phyloP scores from a whole-genome alignment of 2,113 vertebrate genomes.

The Cyanoderma ruficeps region DNA sequence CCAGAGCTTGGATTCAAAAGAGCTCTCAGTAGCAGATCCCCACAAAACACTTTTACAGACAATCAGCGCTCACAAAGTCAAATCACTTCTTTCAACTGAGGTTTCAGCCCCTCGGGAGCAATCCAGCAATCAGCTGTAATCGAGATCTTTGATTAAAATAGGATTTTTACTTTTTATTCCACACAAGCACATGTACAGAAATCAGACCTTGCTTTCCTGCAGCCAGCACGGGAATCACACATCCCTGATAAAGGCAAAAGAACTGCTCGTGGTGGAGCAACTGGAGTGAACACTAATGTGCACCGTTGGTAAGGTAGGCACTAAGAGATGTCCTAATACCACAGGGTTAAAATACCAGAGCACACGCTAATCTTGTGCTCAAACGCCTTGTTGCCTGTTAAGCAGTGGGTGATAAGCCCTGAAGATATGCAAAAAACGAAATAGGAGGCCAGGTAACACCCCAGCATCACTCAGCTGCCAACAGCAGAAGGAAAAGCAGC shows the following conservation, averaged over 20 bases:
- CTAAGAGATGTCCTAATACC: background rate
- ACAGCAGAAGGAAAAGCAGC: background rate
- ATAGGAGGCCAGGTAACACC: background rate
- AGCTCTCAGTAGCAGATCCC: background rate
- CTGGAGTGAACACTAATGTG: background rate
- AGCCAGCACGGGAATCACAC: background rate
- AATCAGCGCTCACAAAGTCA: background rate
- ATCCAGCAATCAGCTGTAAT: background rate
- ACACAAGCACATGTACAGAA: accelerated
- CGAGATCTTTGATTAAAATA: background rate
- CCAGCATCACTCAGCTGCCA: background rate
- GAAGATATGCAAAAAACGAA: background rate
- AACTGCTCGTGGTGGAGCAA: background rate
- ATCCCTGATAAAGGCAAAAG: background rate
- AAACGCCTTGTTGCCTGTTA: background rate
- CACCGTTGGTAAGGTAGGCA: background rate
- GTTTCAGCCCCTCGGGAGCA: background rate
- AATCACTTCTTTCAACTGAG: background rate
- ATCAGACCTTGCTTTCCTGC: background rate
- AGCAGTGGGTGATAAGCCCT: background rate
- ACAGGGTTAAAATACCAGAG: background rate
- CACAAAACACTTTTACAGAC: background rate
- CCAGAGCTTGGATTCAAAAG: background rate
- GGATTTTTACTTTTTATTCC: background rate
- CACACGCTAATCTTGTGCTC: background rate